Evolutionary conservation across 1,140 invertebrate species (phyloP).

Genomic region (Teleogryllus occipitalis): DNA sequence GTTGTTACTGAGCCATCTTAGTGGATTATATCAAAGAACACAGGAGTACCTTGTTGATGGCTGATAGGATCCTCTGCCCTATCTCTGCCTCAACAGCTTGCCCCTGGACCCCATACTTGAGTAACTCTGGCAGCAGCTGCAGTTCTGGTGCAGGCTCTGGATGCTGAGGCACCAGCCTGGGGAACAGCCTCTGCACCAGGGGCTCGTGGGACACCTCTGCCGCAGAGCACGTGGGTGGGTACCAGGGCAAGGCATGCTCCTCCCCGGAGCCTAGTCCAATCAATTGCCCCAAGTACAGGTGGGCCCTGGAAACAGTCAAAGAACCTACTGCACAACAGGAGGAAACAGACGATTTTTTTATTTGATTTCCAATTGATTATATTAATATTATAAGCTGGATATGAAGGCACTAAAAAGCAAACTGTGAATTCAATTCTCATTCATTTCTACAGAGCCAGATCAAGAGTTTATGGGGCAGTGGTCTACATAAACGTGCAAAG

Average conservation of each 20-base stretch:
- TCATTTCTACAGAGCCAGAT: no score
- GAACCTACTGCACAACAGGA: neutral
- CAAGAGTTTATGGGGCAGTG: no score
- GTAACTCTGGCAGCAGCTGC: constrained; percentile 39
- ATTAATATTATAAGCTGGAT: no score
- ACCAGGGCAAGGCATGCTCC: constrained; percentile 64
- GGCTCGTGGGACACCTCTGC: constrained; percentile 28
- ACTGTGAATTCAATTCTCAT: no score
- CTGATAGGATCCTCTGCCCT: constrained; percentile 62
- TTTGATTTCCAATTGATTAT: no score
- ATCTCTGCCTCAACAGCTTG: constrained; percentile 55
- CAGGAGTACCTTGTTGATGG: constrained; percentile 51
- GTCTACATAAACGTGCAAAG: no score
- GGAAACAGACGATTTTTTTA: neutral
- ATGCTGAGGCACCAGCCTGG: neutral
- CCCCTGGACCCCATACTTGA: constrained; percentile 47
- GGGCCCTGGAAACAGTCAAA: constrained; percentile 16
- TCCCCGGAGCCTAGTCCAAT: constrained; percentile 46
- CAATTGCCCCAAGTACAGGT: constrained; percentile 15
- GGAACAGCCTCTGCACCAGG: neutral
- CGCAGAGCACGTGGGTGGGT: constrained; percentile 56
- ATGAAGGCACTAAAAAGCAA: no score
- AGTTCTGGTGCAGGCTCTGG: constrained; percentile 28
- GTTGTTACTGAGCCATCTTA: no score
- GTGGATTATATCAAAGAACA: no score